phyloP scores from a whole-genome alignment of 2,888 invertebrate genomes.

The Heteromyza rotundicornis region DNA sequence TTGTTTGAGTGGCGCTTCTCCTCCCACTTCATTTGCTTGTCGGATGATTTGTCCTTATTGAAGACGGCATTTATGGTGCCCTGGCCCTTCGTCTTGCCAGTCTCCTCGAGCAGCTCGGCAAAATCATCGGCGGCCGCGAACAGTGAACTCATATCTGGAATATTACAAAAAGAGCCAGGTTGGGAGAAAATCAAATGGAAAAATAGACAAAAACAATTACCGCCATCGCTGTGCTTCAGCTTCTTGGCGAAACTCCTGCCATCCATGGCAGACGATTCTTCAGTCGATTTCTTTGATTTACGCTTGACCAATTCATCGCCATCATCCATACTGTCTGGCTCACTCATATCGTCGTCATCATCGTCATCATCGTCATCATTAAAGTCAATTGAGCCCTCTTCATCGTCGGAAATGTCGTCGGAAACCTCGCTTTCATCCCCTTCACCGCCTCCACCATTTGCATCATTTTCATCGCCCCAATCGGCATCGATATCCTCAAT shows the following conservation, averaged over 20 bases:
- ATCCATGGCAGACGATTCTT: slow-evolving; percentile 27
- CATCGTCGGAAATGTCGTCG: slow-evolving; percentile 61
- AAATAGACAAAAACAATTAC: slow-evolving; percentile 38
- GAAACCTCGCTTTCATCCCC: slow-evolving; percentile 47
- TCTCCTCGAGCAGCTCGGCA: slow-evolving; percentile 84
- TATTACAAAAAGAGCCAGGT: too few species aligned
- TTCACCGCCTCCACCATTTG: slow-evolving; percentile 53
- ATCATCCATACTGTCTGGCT: slow-evolving; percentile 43
- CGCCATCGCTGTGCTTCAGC: slow-evolving; percentile 55
- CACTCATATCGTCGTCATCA: slow-evolving; percentile 36
- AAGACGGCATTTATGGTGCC: slow-evolving; percentile 74
- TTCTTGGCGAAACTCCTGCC: slow-evolving; percentile 53
- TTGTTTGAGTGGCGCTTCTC: slow-evolving; percentile 66
- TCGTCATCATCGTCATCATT: slow-evolving; percentile 45
- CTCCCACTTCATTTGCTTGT: slow-evolving; percentile 84
- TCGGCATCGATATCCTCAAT: slow-evolving; percentile 52
- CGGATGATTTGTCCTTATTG: slow-evolving; percentile 78
- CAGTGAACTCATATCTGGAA: slow-evolving; percentile 68
- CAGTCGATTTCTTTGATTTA: slow-evolving; percentile 50
- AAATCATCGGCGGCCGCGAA: slow-evolving; percentile 91
- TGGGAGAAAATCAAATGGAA: too few species aligned
- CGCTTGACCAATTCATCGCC: slow-evolving; percentile 40
- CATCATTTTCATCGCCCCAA: slow-evolving; percentile 55
- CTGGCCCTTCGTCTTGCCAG: slow-evolving; percentile 71
- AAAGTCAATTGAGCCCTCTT: slow-evolving; percentile 50